Base-by-base conservation (phyloP, 2,888 invertebrate genomes). In the Conchocele bisecta region DNA sequence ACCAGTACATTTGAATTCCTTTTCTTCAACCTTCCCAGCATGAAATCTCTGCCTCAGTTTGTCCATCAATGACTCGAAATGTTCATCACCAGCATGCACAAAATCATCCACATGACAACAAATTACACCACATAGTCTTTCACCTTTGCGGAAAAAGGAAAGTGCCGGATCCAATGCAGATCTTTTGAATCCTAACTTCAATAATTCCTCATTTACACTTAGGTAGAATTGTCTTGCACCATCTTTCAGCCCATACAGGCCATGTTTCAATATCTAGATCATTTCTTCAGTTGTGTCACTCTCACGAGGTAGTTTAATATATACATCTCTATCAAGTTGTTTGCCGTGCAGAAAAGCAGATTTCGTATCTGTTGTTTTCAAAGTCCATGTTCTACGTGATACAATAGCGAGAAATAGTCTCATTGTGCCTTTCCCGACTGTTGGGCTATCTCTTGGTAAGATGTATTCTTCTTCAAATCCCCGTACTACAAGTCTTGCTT, bases 341-440 rank as follows among this genome's bases (percentile, higher is more conserved):
- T 76, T 64, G 22, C 81, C 79, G 42, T 80, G 72, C 7, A 79
- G 56, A 59, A 81, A 81, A n/a, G 77, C 77, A 11, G 77, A 70
- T 39, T 73, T 81, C 31, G 79, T 81, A 46, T 81, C 78, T 13
- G 71, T 80, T 13, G 77, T 74, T 72, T 82, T 78, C 11, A 76
- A 58, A 5, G 24, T 41, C 81, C 79, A 81, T 11, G 42, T 56
- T 24, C 50, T 57, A 22, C 22, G 35, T 6, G 44, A 29, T 50
- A 31, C 31, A 17, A 69, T 41, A 15, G 63, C 22, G 15, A 69
- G 44, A 31, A 69, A 69, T 33, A 59, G 48, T 37, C 57, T 56
- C 26, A 69, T 35, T 6, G 35, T 13, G 5, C 69, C 63, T 51
- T 63, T 69, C 35, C 69, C 61, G 20, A 68, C 68, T 48, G 68